phyloP scores from a whole-genome alignment of 1,140 invertebrate genomes.

The Megalopta genalis region DNA sequence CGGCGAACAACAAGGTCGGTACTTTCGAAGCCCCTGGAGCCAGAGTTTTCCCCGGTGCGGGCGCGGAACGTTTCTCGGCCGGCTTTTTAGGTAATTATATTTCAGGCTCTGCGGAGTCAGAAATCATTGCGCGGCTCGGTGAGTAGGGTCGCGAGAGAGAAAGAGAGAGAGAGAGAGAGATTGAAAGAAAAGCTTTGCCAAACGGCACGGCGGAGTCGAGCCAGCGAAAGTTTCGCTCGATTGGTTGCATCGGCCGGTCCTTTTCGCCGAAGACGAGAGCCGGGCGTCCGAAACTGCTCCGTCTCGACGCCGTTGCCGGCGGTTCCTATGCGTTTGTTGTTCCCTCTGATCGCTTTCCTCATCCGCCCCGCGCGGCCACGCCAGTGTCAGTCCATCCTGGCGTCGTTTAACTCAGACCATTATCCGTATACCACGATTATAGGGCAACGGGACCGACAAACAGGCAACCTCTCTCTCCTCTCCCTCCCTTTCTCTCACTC shows the following conservation, averaged over 20 bases:
- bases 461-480: too few species aligned
- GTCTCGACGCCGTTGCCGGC: slow-evolving; percentile 52
- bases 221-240: slow-evolving; percentile 61
- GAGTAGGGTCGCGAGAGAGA: slow-evolving; percentile 15
- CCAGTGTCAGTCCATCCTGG: slow-evolving; percentile 33
- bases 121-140: slow-evolving; percentile 28
- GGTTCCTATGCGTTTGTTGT: slow-evolving; percentile 38
- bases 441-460: slow-evolving; percentile 70
- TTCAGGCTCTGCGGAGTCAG: slow-evolving; percentile 38
- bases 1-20: not conserved
- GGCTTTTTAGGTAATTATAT: slow-evolving; percentile 57
- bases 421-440: slow-evolving; percentile 68
- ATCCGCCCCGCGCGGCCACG: slow-evolving; percentile 9
- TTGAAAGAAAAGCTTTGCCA: slow-evolving; percentile 52
- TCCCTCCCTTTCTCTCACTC: not conserved
- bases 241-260: slow-evolving; percentile 47
- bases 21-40: not conserved
- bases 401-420: slow-evolving; percentile 67
- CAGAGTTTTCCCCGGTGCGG: not conserved
- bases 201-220: slow-evolving; percentile 54
- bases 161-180: slow-evolving; percentile 28
- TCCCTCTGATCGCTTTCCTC: slow-evolving; percentile 39
- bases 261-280: slow-evolving; percentile 25
- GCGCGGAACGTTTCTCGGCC: not conserved
- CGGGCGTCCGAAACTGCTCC: slow-evolving; percentile 45